phyloP scores from a whole-genome alignment of 2,797 vertebrate species.

The Typhlichthys subterraneus region DNA sequence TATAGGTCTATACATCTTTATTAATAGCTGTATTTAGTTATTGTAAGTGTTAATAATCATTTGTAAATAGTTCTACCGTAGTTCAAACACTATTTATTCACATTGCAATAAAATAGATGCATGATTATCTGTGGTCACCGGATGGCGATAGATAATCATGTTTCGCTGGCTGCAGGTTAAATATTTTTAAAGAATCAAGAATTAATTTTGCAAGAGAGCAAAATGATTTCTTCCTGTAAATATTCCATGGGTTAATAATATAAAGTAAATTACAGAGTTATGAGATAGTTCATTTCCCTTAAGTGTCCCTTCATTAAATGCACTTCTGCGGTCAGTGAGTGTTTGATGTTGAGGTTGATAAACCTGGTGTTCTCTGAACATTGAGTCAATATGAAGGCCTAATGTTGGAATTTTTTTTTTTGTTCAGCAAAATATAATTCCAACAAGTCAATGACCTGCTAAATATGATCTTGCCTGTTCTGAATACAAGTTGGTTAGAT shows the following conservation, averaged over 20 bases:
- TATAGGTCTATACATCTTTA: no score
- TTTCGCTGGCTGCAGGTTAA: background rate
- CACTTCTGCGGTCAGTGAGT: no score
- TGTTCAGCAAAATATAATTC: background rate
- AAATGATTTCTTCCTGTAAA: no score
- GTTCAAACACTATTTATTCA: background rate
- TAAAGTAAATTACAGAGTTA: background rate
- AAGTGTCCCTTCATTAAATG: no score
- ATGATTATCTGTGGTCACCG: conserved; percentile 22
- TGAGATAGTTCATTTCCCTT: background rate
- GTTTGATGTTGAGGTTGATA: no score
- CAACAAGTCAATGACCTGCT: background rate
- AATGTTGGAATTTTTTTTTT: background rate
- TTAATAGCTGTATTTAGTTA: no score
- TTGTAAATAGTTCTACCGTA: no score
- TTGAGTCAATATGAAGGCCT: no score
- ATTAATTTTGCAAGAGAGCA: no score
- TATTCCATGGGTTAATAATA: background rate
- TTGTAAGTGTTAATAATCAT: no score
- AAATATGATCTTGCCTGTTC: background rate
- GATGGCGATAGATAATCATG: conserved; percentile 36
- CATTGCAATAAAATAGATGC: conserved; percentile 31
- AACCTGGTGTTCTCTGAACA: no score
- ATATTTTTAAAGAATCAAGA: background rate
- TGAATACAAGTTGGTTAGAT: background rate